These are phyloP conservation scores for Danaus plexippus DNA, from an alignment of 1,140 invertebrate genomes.

Conservation along the genomic window DNA sequence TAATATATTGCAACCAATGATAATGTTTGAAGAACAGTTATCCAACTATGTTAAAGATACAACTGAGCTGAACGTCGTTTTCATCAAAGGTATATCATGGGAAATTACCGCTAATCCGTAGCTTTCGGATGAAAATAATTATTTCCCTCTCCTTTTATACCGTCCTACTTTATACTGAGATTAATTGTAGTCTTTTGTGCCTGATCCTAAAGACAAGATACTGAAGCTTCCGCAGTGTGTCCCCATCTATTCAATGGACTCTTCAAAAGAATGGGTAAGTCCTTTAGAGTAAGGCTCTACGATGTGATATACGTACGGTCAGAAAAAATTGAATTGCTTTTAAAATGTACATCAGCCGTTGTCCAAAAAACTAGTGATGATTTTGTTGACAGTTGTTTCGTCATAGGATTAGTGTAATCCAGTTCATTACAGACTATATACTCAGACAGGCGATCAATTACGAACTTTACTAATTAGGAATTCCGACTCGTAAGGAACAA, in stretches of 20 bases:
- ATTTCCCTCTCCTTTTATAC: constrained; percentile 8
- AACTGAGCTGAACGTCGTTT: neutral
- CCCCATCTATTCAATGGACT: constrained; percentile 2
- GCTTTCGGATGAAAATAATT: constrained; percentile 16
- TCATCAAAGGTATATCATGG: neutral
- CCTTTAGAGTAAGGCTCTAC: neutral
- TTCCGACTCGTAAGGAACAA: too few relatives aligned
- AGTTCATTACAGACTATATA: too few relatives aligned
- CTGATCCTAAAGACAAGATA: constrained; percentile 1
- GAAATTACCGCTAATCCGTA: constrained; percentile 5
- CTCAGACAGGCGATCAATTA: too few relatives aligned
- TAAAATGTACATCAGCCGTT: too few relatives aligned
- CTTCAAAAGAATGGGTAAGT: constrained; percentile 7
- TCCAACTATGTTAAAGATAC: neutral
- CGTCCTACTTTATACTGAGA: neutral
- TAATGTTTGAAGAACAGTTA: too few relatives aligned
- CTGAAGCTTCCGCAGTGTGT: constrained; percentile 6
- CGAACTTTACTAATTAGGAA: too few relatives aligned
- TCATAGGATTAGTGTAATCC: too few relatives aligned
- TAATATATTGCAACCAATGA: too few relatives aligned
- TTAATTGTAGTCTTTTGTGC: constrained; percentile 4
- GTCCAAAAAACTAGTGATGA: too few relatives aligned
- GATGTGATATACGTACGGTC: too few relatives aligned
- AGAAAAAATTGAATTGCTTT: too few relatives aligned
- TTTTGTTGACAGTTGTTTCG: too few relatives aligned